Evolutionary conservation across 1,140 invertebrate genomes (phyloP).

Genomic region (Aphelenchoides avenae): DNA sequence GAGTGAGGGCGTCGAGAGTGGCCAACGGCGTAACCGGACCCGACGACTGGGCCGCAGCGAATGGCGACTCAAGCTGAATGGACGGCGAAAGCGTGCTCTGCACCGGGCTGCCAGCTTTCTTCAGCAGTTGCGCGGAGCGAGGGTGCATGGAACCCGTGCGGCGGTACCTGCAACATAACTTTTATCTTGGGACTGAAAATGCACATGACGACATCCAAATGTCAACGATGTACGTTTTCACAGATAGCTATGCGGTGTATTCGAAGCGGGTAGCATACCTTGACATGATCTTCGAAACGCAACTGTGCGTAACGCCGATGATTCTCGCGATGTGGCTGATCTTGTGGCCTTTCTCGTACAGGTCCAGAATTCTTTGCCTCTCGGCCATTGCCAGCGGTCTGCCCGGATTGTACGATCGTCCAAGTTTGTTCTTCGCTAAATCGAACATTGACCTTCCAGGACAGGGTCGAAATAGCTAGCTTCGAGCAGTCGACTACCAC

Average conservation of each 20-base stretch:
- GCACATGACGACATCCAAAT: too few species aligned
- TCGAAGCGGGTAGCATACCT: too few species aligned
- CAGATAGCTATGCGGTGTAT: neutral
- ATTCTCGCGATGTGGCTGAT: slow-evolving; percentile 46
- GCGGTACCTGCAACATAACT: slow-evolving; percentile 22
- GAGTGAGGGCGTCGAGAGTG: too few species aligned
- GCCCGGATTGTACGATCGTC: slow-evolving; percentile 41
- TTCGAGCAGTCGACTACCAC: too few species aligned
- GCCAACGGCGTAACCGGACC: too few species aligned
- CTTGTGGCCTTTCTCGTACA: slow-evolving; percentile 42
- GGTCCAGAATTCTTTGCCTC: slow-evolving; percentile 36
- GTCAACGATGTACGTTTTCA: neutral
- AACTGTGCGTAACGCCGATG: slow-evolving; percentile 44
- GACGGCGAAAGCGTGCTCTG: too few species aligned
- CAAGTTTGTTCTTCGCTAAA: slow-evolving; percentile 46
- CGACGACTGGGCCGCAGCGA: too few species aligned
- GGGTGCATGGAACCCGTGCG: slow-evolving; percentile 39
- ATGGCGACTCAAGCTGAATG: too few species aligned
- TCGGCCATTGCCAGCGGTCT: slow-evolving; percentile 43
- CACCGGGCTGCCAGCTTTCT: too few species aligned
- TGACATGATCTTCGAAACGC: slow-evolving; percentile 50
- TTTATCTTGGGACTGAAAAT: too few species aligned
- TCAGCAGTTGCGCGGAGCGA: slow-evolving; percentile 21
- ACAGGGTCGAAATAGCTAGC: too few species aligned
- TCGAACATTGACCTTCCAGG: too few species aligned